These are phyloP conservation scores for Borostomias antarcticus DNA, from an alignment of 2,797 vertebrate genomes.

Conservation along the genomic window DNA sequence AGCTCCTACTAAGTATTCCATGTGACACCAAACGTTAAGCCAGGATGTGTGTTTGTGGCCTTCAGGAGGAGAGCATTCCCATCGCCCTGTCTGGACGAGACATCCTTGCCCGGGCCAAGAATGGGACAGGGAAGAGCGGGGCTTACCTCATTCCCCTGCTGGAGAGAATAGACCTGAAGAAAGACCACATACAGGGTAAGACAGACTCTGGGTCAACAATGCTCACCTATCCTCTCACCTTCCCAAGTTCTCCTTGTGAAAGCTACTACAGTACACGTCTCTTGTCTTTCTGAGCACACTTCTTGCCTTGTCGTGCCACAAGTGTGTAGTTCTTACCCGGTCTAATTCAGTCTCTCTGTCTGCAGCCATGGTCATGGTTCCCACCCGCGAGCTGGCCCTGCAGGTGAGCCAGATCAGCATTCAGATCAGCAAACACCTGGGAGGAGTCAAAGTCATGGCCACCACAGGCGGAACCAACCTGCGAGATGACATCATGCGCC, in stretches of 20 bases:
- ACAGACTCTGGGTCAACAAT: background rate
- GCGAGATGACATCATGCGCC: conserved; percentile 82
- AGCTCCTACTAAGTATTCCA: no score
- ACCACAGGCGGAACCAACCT: conserved; percentile 84
- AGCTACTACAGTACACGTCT: no score
- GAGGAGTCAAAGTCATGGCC: conserved; percentile 83
- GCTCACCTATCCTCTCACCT: background rate
- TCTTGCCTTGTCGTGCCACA: background rate
- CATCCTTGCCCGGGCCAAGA: conserved; percentile 82
- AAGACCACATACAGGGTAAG: conserved; percentile 81
- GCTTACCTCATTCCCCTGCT: conserved; percentile 83
- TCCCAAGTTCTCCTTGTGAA: background rate
- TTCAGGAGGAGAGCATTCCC: conserved; percentile 84
- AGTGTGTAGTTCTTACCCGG: background rate
- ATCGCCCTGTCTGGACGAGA: conserved; percentile 83
- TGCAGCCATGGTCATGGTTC: conserved; percentile 79
- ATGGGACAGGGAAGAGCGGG: conserved; percentile 83
- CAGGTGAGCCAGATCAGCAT: conserved; percentile 85
- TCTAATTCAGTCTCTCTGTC: background rate
- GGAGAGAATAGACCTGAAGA: conserved; percentile 84
- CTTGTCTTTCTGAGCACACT: background rate
- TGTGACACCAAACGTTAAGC: background rate
- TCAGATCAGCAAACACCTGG: conserved; percentile 82
- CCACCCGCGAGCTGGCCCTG: conserved; percentile 82
- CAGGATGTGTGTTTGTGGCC: background rate